These are phyloP conservation scores for Pimephales promelas DNA, from an alignment of 2,113 vertebrate genomes.

Conservation along the genomic window DNA sequence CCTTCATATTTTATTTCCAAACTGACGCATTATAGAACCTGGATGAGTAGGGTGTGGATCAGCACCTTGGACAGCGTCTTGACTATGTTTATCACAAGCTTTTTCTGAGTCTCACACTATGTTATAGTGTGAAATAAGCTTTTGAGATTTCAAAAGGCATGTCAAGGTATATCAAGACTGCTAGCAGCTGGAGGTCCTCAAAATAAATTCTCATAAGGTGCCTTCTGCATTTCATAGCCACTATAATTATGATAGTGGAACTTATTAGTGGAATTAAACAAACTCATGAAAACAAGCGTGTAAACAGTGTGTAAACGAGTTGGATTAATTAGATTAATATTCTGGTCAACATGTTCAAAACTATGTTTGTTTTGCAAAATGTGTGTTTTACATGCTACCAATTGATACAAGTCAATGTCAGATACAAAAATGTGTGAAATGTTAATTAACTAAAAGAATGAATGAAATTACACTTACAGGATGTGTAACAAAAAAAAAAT, in stretches of 20 bases:
- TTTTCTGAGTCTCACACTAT: background rate
- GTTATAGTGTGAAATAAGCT: background rate
- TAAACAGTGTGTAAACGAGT: background rate
- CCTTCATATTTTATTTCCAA: constrained; percentile 31
- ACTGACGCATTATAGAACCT: background rate
- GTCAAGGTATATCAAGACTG: background rate
- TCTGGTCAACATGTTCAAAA: background rate
- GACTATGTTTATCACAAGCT: background rate
- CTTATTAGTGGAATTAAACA: background rate
- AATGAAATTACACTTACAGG: background rate
- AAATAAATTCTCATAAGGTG: background rate
- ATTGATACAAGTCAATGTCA: background rate
- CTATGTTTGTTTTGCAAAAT: background rate
- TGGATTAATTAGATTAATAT: background rate
- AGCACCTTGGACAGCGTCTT: constrained; percentile 42
- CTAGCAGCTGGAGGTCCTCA: background rate
- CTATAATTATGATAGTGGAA: background rate
- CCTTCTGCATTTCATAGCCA: background rate
- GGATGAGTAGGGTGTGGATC: background rate
- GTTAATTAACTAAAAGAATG: background rate
- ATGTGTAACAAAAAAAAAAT: background rate
- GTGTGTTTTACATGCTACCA: background rate
- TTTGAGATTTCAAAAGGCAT: background rate
- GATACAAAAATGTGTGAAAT: background rate
- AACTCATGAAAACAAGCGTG: background rate